A percentile compares a stretch with the other conserved stretches of the same genome.
phyloP scores from a whole-genome alignment of 2,113 vertebrate genomes.

The Hippopotamus amphibius region DNA sequence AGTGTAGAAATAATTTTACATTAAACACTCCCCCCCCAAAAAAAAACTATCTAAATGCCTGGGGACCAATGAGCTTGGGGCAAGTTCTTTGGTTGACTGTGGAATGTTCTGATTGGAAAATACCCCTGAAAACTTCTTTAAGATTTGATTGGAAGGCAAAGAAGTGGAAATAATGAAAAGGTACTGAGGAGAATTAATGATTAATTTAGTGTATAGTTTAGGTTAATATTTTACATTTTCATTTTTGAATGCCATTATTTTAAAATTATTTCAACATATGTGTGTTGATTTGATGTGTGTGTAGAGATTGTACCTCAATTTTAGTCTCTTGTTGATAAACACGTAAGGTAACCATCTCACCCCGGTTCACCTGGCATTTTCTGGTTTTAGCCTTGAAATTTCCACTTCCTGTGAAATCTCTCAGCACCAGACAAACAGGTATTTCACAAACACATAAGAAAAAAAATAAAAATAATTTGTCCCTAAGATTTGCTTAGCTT shows the following conservation, averaged over 20 bases:
- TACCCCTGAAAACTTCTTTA: neutral
- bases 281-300: neutral
- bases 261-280: neutral
- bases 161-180: neutral
- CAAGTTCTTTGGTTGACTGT: neutral
- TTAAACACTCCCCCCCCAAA: neutral
- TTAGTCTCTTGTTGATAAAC: slow-evolving; percentile 26
- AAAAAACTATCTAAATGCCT: neutral
- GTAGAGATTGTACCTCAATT: neutral
- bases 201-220: slow-evolving; percentile 26
- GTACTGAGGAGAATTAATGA: neutral
- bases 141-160: neutral
- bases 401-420: neutral
- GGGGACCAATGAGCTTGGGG: neutral
- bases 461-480: neutral
- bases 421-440: neutral
- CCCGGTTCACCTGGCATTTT: neutral
- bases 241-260: slow-evolving; percentile 35
- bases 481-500: neutral
- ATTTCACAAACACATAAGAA: neutral
- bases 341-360: neutral
- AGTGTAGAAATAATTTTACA: neutral
- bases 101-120: neutral
- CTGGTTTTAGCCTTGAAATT: neutral
- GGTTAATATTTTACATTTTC: slow-evolving; percentile 7